Evolutionary conservation across 2,797 vertebrate genomes (phyloP).

Genomic region (Silurus lanzhouensis): DNA sequence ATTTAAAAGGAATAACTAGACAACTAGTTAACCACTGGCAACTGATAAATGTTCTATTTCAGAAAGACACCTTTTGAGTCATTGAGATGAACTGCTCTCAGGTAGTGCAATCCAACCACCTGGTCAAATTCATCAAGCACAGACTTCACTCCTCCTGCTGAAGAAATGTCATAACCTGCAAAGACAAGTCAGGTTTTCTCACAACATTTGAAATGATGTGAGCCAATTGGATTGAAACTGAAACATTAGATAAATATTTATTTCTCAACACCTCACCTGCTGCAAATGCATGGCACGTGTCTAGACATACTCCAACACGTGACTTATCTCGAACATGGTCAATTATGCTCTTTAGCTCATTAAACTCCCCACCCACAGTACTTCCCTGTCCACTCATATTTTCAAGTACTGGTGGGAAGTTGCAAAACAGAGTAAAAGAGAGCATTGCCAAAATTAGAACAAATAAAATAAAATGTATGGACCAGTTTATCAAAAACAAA

Average conservation of each 20-base stretch:
- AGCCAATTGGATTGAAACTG: background rate
- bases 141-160: conserved; percentile 70
- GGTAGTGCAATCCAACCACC: conserved; percentile 74
- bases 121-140: conserved; percentile 77
- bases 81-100: conserved; percentile 78
- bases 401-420: conserved; percentile 71
- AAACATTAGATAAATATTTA: background rate
- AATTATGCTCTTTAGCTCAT: conserved; percentile 77
- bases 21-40: background rate
- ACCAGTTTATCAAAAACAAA: background rate
- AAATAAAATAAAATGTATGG: background rate
- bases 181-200: background rate
- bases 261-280: conserved; percentile 65
- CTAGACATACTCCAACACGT: conserved; percentile 77
- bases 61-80: conserved; percentile 78
- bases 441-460: no score
- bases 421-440: background rate
- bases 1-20: background rate
- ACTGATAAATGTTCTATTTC: background rate
- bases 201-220: background rate
- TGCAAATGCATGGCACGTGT: conserved; percentile 80
- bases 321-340: conserved; percentile 75
- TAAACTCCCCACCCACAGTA: conserved; percentile 75
- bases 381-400: conserved; percentile 83
- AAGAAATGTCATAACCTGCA: conserved; percentile 75